Percentiles rank a stretch among this genome's conserved stretches.
Conservation (phyloP, 2,113 vertebrate species). For the Semnornis frantzii region DNA sequence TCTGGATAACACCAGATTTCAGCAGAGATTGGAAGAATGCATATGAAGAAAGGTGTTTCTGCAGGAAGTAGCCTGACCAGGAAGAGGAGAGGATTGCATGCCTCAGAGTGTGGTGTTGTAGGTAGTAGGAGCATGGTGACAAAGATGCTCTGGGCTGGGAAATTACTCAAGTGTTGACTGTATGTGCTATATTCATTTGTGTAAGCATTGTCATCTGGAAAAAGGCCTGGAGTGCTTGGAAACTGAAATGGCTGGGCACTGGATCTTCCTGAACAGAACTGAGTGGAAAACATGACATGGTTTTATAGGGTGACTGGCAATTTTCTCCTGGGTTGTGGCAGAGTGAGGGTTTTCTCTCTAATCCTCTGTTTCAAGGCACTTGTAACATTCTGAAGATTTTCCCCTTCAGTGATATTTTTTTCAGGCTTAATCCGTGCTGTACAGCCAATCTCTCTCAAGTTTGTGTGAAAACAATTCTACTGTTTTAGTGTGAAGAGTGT, state of each 20-base stretch:
- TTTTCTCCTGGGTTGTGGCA: neutral
- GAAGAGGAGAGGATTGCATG: neutral
- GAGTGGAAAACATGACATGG: neutral
- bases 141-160: neutral
- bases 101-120: neutral
- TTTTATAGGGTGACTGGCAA: neutral
- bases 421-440: constrained; percentile 18
- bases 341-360: neutral
- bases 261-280: neutral
- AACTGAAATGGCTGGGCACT: neutral
- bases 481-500: neutral
- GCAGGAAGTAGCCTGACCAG: neutral
- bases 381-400: constrained; percentile 27
- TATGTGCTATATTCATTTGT: neutral
- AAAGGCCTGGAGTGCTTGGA: neutral
- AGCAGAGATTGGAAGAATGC: accelerated
- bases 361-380: constrained; percentile 44
- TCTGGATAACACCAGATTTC: neutral
- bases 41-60: neutral
- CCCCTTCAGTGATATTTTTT: constrained; percentile 23
- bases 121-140: neutral
- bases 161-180: neutral
- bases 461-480: constrained; percentile 24
- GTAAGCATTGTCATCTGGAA: neutral
- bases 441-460: constrained; percentile 42